phyloP scores from a whole-genome alignment of 2,888 invertebrate genomes.

The Habrosyne pyritoides region DNA sequence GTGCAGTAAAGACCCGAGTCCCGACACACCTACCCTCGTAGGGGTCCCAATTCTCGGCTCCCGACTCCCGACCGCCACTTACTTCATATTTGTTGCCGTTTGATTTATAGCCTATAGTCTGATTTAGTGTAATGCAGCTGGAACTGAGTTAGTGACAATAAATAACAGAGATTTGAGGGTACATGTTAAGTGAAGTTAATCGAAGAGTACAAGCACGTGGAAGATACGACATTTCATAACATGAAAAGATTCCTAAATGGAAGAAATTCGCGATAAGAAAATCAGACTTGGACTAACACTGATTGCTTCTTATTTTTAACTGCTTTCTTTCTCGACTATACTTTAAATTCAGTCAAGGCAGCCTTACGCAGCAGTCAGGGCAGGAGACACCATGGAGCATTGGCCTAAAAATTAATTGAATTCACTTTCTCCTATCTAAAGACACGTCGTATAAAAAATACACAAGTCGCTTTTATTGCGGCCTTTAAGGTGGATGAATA shows the following conservation, averaged over 20 bases:
- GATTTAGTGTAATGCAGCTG: constrained; percentile 21
- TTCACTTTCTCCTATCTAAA: constrained; percentile 10
- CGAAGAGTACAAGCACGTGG: no score
- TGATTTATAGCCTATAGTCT: constrained; percentile 27
- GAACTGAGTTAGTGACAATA: background rate
- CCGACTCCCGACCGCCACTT: constrained; percentile 9
- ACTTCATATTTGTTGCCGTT: constrained; percentile 28
- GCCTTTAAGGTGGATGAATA: constrained; percentile 83
- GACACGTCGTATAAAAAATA: constrained; percentile 53
- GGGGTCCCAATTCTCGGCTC: background rate
- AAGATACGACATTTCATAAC: no score
- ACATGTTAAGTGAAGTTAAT: background rate
- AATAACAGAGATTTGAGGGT: background rate
- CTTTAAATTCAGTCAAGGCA: no score
- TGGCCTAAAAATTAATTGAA: constrained; percentile 2
- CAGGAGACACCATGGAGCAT: background rate
- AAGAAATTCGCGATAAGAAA: background rate
- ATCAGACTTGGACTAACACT: background rate
- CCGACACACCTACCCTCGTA: constrained; percentile 11
- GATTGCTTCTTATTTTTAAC: background rate
- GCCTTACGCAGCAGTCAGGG: background rate
- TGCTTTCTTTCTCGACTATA: background rate
- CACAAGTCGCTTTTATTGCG: constrained; percentile 75
- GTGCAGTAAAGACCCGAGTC: constrained; percentile 25
- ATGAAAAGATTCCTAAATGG: no score